Evolutionary conservation across 2,797 vertebrate genomes (phyloP).

Genomic region (Anableps anableps): DNA sequence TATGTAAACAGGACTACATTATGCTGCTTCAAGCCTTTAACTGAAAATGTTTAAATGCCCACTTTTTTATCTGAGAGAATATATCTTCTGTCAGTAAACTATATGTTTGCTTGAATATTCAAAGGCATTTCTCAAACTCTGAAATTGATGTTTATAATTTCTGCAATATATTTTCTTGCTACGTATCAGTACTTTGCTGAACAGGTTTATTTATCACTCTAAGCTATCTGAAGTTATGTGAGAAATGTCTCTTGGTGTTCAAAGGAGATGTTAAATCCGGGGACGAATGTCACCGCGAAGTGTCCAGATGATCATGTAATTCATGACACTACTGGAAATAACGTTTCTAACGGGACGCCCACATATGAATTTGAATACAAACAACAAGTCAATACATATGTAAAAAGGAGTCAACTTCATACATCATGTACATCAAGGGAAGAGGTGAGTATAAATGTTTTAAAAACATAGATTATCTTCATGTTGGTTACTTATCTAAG

Average conservation of each 20-base stretch:
- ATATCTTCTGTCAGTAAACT: too few relatives aligned
- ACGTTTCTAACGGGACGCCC: too few relatives aligned
- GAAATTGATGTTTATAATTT: too few relatives aligned
- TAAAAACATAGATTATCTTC: not conserved
- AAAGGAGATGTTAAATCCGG: fast-evolving
- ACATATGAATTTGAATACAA: fast-evolving
- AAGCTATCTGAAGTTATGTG: too few relatives aligned
- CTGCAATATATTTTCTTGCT: too few relatives aligned
- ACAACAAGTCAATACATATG: slow-evolving; percentile 1
- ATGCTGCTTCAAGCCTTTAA: too few relatives aligned
- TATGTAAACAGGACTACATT: not conserved
- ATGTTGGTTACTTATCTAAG: not conserved
- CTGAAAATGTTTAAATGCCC: too few relatives aligned
- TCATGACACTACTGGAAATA: fast-evolving
- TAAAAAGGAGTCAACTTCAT: fast-evolving
- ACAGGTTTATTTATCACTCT: too few relatives aligned
- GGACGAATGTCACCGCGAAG: fast-evolving
- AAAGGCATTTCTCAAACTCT: too few relatives aligned
- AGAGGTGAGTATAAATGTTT: slow-evolving; percentile 58
- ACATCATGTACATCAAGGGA: slow-evolving; percentile 67
- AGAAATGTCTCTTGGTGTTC: slow-evolving; percentile 3
- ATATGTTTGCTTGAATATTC: too few relatives aligned
- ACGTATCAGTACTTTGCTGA: too few relatives aligned
- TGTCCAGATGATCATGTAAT: fast-evolving
- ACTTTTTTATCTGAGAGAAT: too few relatives aligned